Base-by-base conservation (phyloP, 2,888 invertebrate genomes). In the Cremastinae sp. region DNA sequence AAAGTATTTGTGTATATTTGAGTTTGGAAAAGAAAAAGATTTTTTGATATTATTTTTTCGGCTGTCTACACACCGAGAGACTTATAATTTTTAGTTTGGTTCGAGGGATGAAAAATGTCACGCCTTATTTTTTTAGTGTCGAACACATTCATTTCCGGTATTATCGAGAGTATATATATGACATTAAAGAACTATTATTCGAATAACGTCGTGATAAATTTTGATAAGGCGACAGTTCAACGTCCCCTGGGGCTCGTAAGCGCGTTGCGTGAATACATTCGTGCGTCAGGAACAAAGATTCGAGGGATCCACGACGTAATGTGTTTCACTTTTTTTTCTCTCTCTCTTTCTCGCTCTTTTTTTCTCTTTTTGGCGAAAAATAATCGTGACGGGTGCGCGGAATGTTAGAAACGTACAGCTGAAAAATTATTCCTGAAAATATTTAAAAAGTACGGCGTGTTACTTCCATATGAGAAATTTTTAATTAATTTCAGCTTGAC, bases 201-300 rank as follows among this genome's bases (percentile, higher is more conserved):
- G 56, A 62, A 47, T 51, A 64, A 69, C 56, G 68, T 74, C 69
- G 64, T 22, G 45, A 69, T 74, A 59, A 69, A 65, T 74, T 45
- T 37, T 16, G 51, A 69, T 74, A 74, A 70, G 12, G 41, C 49
- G 74, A 62, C 68, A 20, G 61, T 47, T 41, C 5, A 37, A 12
- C 51, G 62, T 64, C 51, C 16, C 47, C 8, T 9, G 61, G 14
- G 47, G 37, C 18, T 35, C 47, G 47, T 35, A n/a, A 37, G 37
- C 35, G 35, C 61, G 41, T 56, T 28, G 47, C 20, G 37, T 18
- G 62, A 51, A 51, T 10, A 51, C 20, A 16, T 74, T 47, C 69
- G 64, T 74, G 69, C 69, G 64, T 58, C 47, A 12, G 20, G 45
- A 2, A 10, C 14, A 58, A 53, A 59, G 39, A 59, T 64, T 58